phyloP scores from a whole-genome alignment of 92 coral and sea anemone genomes.

The Bergia sp. region DNA sequence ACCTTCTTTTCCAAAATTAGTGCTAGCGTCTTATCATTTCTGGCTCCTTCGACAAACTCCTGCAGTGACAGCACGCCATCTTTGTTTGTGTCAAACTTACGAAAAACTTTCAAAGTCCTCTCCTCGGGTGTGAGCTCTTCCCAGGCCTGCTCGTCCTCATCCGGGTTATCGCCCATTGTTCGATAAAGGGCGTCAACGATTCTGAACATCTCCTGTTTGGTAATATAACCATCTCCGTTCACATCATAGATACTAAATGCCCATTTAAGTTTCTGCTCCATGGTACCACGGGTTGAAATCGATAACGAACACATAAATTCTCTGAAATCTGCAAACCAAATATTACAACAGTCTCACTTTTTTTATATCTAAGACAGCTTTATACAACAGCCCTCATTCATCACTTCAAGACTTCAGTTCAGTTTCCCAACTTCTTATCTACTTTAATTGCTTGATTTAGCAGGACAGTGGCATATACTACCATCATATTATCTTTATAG shows the following conservation, averaged over 20 bases:
- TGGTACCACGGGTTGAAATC: constrained; percentile 94
- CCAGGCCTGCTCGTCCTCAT: constrained; percentile 69
- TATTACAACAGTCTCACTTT: background rate
- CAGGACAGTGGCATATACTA: too few relatives aligned
- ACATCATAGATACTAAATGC: constrained; percentile 97
- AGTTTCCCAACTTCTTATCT: too few relatives aligned
- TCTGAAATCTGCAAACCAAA: constrained; percentile 78
- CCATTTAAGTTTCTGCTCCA: constrained; percentile 96
- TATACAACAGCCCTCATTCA: background rate
- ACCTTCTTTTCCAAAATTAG: constrained; percentile 70
- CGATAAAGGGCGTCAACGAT: constrained; percentile 93
- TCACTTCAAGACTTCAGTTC: too few relatives aligned
- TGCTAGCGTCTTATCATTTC: constrained; percentile 90
- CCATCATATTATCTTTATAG: too few relatives aligned
- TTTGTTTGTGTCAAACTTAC: constrained; percentile 85
- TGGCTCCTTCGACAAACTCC: constrained; percentile 95
- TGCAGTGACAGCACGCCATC: constrained; percentile 93
- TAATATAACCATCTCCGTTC: constrained; percentile 93
- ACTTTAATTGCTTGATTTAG: too few relatives aligned
- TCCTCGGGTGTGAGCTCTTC: constrained; percentile 92
- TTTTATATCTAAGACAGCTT: background rate
- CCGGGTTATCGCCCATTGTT: constrained; percentile 82
- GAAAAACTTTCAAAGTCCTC: constrained; percentile 90
- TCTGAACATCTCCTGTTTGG: constrained; percentile 94
- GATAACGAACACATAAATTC: constrained; percentile 98